These are phyloP conservation scores for Cydia pomonella DNA, from an alignment of 1,140 invertebrate species.

Conservation along the genomic window DNA sequence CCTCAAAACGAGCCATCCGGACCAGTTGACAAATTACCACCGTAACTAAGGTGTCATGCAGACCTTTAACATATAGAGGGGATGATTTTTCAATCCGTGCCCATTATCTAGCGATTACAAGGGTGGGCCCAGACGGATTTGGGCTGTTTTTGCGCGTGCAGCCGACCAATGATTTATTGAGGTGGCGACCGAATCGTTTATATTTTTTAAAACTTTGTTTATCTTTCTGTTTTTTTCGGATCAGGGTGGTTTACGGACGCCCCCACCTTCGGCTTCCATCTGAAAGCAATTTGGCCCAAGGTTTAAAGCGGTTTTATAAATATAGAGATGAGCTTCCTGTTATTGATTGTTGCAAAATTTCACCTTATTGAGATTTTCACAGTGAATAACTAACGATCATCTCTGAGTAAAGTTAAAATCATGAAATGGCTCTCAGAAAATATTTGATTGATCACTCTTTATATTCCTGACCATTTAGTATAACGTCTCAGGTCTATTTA, in stretches of 20 bases:
- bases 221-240: conserved; percentile 39
- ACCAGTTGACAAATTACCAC: conserved; percentile 40
- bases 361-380: not conserved
- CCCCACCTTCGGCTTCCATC: not conserved
- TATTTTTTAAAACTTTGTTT: conserved; percentile 53
- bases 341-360: not conserved
- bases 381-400: too few species aligned
- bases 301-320: not conserved
- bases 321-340: not conserved
- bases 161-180: conserved; percentile 50
- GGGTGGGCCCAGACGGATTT: conserved; percentile 52
- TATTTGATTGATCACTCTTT: conserved; percentile 5
- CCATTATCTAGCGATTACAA: conserved; percentile 59
- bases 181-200: conserved; percentile 39
- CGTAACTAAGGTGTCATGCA: conserved; percentile 34
- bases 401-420: too few species aligned
- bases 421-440: not conserved
- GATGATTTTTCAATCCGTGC: conserved; percentile 56
- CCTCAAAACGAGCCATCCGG: conserved; percentile 36
- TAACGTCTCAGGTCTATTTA: conserved; percentile 8
- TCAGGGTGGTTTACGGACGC: not conserved
- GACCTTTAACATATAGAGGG: conserved; percentile 43
- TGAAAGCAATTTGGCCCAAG: not conserved
- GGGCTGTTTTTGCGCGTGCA: conserved; percentile 50
- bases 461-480: conserved; percentile 20